Percentiles rank a stretch among this genome's conserved stretches.
Evolutionary conservation across 2,888 invertebrate species (phyloP).

Genomic region (Ashinkailepas kermadecensis): DNA sequence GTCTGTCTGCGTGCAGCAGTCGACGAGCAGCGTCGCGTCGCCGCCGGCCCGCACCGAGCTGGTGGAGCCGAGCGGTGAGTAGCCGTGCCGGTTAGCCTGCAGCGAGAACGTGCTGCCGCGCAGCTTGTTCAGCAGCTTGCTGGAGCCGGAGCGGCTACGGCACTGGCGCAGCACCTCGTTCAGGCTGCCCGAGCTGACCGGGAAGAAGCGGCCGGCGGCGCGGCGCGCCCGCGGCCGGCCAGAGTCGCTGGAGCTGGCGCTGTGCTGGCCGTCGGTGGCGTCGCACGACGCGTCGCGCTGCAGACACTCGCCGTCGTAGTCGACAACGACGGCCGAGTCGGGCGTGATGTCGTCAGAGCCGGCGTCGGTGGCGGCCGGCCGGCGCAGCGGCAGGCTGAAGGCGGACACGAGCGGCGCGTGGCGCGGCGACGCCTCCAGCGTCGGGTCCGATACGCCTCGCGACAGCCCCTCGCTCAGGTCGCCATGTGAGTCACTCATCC

Average conservation of each 20-base stretch:
- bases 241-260: neutral
- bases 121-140: neutral
- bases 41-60: neutral
- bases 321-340: constrained; percentile 16
- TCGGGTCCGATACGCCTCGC: neutral
- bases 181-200: neutral
- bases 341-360: constrained; percentile 18
- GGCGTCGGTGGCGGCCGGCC: neutral
- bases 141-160: constrained; percentile 3
- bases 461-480: neutral
- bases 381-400: neutral
- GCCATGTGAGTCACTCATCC: too few species aligned
- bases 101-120: constrained; percentile 16
- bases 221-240: neutral
- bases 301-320: neutral
- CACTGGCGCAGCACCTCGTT: constrained; percentile 1
- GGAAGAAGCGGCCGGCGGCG: neutral
- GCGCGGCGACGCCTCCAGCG: constrained; percentile 9
- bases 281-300: neutral
- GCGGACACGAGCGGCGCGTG: neutral
- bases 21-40: neutral
- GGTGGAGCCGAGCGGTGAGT: constrained; percentile 4
- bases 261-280: neutral
- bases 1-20: constrained; percentile 6
- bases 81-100: neutral